Evolutionary conservation across 2,797 vertebrate genomes (phyloP).

Genomic region (Pagetopsis macropterus): DNA sequence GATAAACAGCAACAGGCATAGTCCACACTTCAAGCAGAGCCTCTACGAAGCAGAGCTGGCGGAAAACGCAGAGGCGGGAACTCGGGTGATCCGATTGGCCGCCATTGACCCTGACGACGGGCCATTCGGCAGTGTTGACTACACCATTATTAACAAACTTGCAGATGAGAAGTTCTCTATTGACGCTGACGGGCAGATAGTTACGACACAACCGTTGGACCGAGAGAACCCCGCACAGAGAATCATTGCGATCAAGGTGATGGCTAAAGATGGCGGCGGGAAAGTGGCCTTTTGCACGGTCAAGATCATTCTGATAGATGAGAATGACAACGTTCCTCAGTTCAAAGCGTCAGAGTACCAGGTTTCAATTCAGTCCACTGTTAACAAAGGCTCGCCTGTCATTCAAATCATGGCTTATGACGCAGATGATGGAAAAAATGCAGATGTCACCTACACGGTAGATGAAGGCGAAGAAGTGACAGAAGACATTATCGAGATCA

Average conservation of each 20-base stretch:
- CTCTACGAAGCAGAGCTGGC: conserved; percentile 94
- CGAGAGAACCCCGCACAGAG: conserved; percentile 94
- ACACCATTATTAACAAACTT: conserved; percentile 97
- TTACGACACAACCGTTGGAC: conserved; percentile 91
- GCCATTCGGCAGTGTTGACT: conserved; percentile 92
- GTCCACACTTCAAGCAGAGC: conserved; percentile 90
- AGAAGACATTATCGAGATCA: conserved; percentile 93
- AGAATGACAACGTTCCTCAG: conserved; percentile 95
- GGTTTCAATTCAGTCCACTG: conserved; percentile 91
- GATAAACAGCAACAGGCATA: conserved; percentile 92
- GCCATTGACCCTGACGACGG: conserved; percentile 94
- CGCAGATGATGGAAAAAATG: conserved; percentile 95
- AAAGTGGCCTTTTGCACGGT: conserved; percentile 96
- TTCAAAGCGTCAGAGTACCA: conserved; percentile 94
- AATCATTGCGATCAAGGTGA: conserved; percentile 95
- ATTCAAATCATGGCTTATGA: conserved; percentile 96
- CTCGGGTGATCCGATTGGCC: conserved; percentile 92
- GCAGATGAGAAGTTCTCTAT: conserved; percentile 94
- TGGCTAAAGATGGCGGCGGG: conserved; percentile 96
- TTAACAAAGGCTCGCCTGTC: conserved; percentile 92
- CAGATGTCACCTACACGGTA: conserved; percentile 95
- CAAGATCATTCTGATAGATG: conserved; percentile 96
- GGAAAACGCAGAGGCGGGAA: conserved; percentile 94
- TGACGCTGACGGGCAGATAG: conserved; percentile 86
- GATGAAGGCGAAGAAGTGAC: conserved; percentile 87